A percentile compares a stretch with the other conserved stretches of the same genome.
phyloP scores from a whole-genome alignment of 2,797 vertebrate genomes.

The Vultur gryphus region DNA sequence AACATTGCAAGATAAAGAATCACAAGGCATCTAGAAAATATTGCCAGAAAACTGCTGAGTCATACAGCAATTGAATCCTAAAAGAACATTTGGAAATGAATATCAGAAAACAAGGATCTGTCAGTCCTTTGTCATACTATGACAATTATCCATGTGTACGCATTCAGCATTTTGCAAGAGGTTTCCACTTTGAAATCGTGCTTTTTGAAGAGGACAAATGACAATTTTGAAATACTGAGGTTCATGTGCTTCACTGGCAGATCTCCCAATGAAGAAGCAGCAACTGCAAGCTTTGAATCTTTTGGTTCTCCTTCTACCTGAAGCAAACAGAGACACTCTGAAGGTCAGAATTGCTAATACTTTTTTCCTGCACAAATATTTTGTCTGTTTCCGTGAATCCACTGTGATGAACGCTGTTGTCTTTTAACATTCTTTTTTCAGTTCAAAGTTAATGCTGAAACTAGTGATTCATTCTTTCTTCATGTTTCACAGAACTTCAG shows the following conservation, averaged over 20 bases:
- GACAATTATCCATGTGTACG: background rate
- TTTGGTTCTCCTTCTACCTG: constrained; percentile 90
- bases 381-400: background rate
- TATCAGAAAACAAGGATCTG: background rate
- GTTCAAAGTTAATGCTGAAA: background rate
- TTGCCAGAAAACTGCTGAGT: constrained; percentile 56
- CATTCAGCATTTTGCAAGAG: background rate
- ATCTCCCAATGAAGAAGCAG: constrained; percentile 87
- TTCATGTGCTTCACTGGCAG: constrained; percentile 73
- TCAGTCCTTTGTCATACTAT: background rate
- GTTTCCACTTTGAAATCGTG: background rate
- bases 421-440: background rate
- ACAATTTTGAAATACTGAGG: background rate
- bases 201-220: background rate
- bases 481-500: background rate
- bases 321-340: constrained; percentile 86
- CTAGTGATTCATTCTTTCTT: background rate
- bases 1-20: constrained; percentile 8
- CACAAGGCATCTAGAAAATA: background rate
- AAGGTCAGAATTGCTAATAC: constrained; percentile 78
- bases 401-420: background rate
- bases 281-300: constrained; percentile 96
- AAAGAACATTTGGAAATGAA: constrained; percentile 40
- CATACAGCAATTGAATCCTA: constrained; percentile 7
- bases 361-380: background rate